Conservation (phyloP, 2,888 invertebrate species). For the Cheiracanthium punctorium region DNA sequence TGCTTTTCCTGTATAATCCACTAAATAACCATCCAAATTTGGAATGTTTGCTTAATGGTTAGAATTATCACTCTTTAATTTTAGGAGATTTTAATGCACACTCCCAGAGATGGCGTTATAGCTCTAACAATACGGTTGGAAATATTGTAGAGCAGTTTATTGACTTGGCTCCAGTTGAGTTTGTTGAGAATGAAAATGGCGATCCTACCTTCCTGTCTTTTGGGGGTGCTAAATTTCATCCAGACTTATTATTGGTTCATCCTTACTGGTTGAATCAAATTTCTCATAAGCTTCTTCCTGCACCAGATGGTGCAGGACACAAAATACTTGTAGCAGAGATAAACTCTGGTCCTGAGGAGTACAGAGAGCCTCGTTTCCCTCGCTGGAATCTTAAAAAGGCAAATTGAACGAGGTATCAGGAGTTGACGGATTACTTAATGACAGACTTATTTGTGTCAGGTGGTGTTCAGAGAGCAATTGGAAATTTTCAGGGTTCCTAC, state of each 20-base stretch:
- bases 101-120: neutral
- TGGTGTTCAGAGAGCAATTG: too few species aligned
- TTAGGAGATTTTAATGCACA: neutral
- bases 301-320: neutral
- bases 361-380: neutral
- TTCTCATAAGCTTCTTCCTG: neutral
- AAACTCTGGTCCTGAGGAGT: neutral
- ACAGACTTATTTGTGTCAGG: too few species aligned
- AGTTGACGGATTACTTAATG: too few species aligned
- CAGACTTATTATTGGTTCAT: conserved; percentile 5
- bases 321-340: neutral
- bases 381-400: too few species aligned
- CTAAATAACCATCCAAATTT: neutral
- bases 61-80: neutral
- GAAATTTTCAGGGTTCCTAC: too few species aligned
- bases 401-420: too few species aligned
- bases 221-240: neutral
- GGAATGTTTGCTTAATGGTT: neutral
- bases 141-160: neutral
- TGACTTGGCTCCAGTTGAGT: neutral
- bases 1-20: conserved; percentile 18
- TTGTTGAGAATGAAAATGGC: neutral
- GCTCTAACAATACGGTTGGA: neutral
- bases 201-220: neutral
- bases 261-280: too few species aligned